A percentile compares a stretch with the other conserved stretches of the same genome.
Conservation (phyloP, 2,888 invertebrate genomes). For the Drosophila hamatofila region DNA sequence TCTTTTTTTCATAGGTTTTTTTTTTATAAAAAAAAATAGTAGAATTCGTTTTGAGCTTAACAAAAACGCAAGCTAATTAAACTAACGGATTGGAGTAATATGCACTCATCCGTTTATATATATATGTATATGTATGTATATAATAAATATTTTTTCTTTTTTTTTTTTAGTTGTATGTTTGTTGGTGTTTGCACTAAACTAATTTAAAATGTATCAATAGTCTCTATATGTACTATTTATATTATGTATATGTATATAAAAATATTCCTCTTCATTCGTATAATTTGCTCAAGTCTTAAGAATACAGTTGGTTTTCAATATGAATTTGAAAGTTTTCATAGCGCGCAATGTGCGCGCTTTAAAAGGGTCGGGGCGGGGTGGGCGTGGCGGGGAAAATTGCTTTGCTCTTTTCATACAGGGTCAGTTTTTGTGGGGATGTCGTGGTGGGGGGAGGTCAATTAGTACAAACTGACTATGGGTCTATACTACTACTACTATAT, state of each 20-base stretch:
- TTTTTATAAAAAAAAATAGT: constrained; percentile 75
- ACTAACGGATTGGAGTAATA: constrained; percentile 61
- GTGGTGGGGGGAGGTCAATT: constrained; percentile 59
- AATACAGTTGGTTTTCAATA: constrained; percentile 82
- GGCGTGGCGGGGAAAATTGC: constrained; percentile 22
- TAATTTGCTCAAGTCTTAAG: constrained; percentile 81
- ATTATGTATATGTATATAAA: constrained; percentile 61
- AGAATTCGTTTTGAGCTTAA: constrained; percentile 83
- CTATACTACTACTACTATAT: constrained; percentile 29
- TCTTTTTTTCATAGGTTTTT: constrained; percentile 55
- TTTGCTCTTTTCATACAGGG: constrained; percentile 49
- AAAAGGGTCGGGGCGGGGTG: constrained; percentile 7
- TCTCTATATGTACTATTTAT: constrained; percentile 57
- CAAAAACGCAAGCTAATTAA: constrained; percentile 85
- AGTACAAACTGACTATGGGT: constrained; percentile 71
- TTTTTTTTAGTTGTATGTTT: constrained; percentile 42
- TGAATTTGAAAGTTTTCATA: constrained; percentile 71
- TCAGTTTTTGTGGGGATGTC: constrained; percentile 34
- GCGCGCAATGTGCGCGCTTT: constrained; percentile 75
- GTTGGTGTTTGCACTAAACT: constrained; percentile 47
- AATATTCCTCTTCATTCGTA: constrained; percentile 79
- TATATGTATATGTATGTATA: constrained; percentile 41
- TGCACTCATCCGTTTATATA: constrained; percentile 48
- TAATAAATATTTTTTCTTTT: constrained; percentile 70
- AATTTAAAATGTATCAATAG: constrained; percentile 58